Conservation (phyloP, 1,140 invertebrate species). For the Drosophila mojavensis region DNA sequence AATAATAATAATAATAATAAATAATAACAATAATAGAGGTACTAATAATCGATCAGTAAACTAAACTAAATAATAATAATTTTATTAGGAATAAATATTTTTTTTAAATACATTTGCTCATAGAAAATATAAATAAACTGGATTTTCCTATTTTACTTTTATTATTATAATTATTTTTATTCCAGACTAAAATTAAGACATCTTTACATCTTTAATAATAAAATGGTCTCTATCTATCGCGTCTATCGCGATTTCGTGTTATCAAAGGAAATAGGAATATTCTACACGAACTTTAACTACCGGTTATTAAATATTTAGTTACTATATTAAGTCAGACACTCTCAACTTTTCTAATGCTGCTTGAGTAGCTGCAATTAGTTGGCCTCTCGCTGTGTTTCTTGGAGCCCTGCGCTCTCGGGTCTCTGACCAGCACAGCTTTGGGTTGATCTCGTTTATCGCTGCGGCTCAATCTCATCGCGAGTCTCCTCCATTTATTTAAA, state of each 20-base stretch:
- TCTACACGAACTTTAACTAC: too few species aligned
- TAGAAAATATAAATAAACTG: not conserved
- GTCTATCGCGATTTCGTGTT: too few species aligned
- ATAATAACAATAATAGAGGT: too few species aligned
- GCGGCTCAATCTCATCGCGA: conserved; percentile 26
- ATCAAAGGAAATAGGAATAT: too few species aligned
- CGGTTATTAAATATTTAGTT: not conserved
- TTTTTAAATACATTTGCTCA: not conserved
- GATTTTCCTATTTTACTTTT: not conserved
- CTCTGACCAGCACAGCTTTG: not conserved
- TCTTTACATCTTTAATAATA: too few species aligned
- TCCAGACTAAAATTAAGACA: too few species aligned
- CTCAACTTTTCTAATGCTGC: not conserved
- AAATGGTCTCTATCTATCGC: too few species aligned
- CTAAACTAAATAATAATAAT: not conserved
- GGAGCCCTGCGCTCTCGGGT: not conserved
- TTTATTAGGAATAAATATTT: not conserved
- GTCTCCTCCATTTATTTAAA: conserved; percentile 43
- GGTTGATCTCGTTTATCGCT: conserved; percentile 12
- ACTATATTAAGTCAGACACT: too few species aligned
- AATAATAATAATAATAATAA: too few species aligned
- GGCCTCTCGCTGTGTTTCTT: conserved; percentile 32
- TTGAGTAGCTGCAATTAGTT: conserved; percentile 20
- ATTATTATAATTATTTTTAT: too few species aligned
- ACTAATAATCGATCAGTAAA: too few species aligned